A percentile compares a stretch with the other conserved stretches of the same genome.
Evolutionary conservation across 2,888 invertebrate genomes (phyloP).

Genomic region (Cryptocheilus praepositus): DNA sequence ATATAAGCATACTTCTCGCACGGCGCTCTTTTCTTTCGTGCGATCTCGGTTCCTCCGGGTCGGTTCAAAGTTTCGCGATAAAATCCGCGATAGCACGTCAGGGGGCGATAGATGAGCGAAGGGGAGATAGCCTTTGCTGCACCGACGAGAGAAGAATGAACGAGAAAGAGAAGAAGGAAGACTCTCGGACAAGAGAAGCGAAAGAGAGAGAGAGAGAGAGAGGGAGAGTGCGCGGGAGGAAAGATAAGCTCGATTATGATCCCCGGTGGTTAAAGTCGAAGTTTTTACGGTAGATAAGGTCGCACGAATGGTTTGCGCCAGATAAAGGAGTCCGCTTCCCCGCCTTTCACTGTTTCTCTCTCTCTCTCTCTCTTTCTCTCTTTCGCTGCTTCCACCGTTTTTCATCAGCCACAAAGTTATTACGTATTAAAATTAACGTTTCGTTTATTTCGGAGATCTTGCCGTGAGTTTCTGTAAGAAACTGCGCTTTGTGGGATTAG

Average conservation of each 20-base stretch:
- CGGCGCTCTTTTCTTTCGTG: constrained; percentile 41
- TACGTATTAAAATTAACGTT: too few relatives aligned
- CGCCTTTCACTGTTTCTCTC: constrained; percentile 27
- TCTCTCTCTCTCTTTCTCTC: constrained; percentile 21
- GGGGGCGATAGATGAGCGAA: constrained; percentile 55
- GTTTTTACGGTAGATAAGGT: constrained; percentile 71
- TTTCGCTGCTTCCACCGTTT: constrained; percentile 18
- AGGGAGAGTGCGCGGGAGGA: constrained; percentile 20
- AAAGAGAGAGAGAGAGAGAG: constrained; percentile 25
- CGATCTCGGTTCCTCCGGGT: constrained; percentile 48
- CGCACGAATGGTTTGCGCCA: constrained; percentile 59
- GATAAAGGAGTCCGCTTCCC: constrained; percentile 50
- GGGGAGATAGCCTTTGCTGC: constrained; percentile 58
- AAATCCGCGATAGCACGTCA: constrained; percentile 46
- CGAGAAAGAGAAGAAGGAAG: constrained; percentile 14
- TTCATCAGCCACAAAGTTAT: too few relatives aligned
- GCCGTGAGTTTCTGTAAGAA: too few relatives aligned
- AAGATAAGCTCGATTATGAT: constrained; percentile 71
- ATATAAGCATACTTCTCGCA: background rate
- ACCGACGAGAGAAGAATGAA: constrained; percentile 27
- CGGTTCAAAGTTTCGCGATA: constrained; percentile 62
- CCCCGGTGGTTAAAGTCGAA: constrained; percentile 71
- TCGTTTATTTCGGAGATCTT: too few relatives aligned
- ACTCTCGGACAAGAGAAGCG: constrained; percentile 14
- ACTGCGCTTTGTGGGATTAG: too few relatives aligned